A percentile compares a stretch with the other conserved stretches of the same genome.
Evolutionary conservation across 2,113 vertebrate species (phyloP).

Genomic region (Beaufortia kweichowensis): DNA sequence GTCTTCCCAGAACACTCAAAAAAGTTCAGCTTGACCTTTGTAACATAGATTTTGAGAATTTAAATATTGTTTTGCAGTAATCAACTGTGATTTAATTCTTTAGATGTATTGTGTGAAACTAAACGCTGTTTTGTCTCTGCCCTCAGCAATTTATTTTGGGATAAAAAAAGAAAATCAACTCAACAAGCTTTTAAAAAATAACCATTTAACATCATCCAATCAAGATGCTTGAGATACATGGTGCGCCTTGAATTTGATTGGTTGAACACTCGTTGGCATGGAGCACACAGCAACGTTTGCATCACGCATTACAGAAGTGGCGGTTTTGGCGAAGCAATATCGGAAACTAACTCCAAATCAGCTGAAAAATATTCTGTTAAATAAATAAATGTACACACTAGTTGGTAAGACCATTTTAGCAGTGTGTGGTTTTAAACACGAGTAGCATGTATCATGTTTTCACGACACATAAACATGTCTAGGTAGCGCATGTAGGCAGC

Average conservation of each 20-base stretch:
- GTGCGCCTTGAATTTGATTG: background rate
- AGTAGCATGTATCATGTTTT: background rate
- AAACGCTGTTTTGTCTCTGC: too few species aligned
- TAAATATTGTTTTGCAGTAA: too few species aligned
- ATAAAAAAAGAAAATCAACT: too few species aligned
- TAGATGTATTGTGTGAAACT: too few species aligned
- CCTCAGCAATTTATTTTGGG: too few species aligned
- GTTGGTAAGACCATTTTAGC: background rate
- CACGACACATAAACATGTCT: background rate
- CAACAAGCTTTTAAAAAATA: background rate
- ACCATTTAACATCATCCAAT: conserved; percentile 1
- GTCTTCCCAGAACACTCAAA: too few species aligned
- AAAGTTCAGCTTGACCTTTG: too few species aligned
- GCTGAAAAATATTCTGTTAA: background rate
- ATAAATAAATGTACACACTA: background rate
- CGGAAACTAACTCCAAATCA: background rate
- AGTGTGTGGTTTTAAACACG: background rate
- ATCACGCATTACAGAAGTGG: background rate
- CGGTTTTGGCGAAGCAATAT: background rate
- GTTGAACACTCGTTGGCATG: background rate
- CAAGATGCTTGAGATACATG: too few species aligned
- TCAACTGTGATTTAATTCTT: too few species aligned
- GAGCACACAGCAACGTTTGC: background rate
- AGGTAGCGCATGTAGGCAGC: too few species aligned
- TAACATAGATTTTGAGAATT: too few species aligned